phyloP scores from a whole-genome alignment of 2,797 vertebrate genomes.

The Sebastes cheni region DNA sequence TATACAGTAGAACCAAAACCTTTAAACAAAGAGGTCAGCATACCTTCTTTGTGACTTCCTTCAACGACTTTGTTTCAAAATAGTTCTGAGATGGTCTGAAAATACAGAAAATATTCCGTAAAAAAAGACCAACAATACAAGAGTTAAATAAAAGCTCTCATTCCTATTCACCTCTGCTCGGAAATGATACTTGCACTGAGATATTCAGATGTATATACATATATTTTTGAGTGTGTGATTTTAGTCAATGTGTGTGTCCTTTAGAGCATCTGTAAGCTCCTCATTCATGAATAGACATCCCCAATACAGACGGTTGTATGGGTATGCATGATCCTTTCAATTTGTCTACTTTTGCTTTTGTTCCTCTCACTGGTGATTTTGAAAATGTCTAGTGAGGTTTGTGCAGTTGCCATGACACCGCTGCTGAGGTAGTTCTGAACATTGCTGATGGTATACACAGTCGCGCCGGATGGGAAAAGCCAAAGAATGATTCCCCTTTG shows the following conservation, averaged over 20 bases:
- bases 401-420: constrained; percentile 61
- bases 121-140: neutral
- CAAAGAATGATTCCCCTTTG: constrained; percentile 17
- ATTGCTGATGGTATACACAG: constrained; percentile 7
- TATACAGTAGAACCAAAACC: neutral
- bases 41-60: neutral
- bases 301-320: neutral
- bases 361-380: constrained; percentile 23
- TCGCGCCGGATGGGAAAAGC: neutral
- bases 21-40: neutral
- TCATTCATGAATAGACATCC: neutral
- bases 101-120: neutral
- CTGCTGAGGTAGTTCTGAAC: constrained; percentile 7
- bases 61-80: neutral
- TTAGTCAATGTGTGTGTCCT: neutral
- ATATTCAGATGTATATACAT: neutral
- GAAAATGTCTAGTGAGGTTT: constrained; percentile 31
- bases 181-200: neutral
- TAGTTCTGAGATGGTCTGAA: neutral
- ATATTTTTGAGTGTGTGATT: neutral
- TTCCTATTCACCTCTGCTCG: neutral
- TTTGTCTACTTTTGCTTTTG: constrained; percentile 11
- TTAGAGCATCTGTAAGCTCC: no score
- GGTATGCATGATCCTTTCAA: constrained; percentile 1
- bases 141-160: neutral